Base-by-base conservation (phyloP, 2,113 vertebrate species). In the rabbit (Oryctolagus cuniculus) region DNA sequence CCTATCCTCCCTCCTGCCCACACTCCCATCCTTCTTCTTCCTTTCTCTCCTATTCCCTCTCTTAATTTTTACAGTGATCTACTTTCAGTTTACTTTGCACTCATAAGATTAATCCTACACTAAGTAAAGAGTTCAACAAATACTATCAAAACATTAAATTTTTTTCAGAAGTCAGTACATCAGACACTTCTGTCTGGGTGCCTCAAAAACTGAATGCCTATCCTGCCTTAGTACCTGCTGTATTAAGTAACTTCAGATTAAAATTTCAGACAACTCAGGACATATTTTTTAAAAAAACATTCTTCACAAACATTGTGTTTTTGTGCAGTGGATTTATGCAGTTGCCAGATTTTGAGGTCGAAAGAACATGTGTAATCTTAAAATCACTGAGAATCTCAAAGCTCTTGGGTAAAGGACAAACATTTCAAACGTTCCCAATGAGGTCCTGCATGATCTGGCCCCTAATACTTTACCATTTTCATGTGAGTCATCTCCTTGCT, bases 171-270 rank as follows among this genome's bases (percentile, higher is more conserved):
- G 24, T 86, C 19, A 3, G 1, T 70, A 72, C 81, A 75, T 36
- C 53, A 67, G 27, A 15, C 3, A 58, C 11, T 89, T 86, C 15
- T 15, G 31, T 4, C 58, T 83, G 10, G 4, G 15, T 51, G 16
- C 58, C 36, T 86, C 61, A 34, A 31, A 80, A 75, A 1, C 58
- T 77, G 3, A 3, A 34, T 49, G 19, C 6, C 44, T 75, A 4
- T 12, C 17, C 38, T 66, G 55, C 6, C 27, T 86, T 38, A 34
- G 92, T 73, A 92, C 7, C 7, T 21, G 17, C 6, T 69, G 53
- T 53, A 64, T 38, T 72, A 82, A 85, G 85, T 80, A 78, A n/a
- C 51, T 92, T 86, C 10, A 92, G 84, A 80, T 88, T 87, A 90
- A 93, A 90, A 69, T 25, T n/a, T 24, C 25, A 88, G 61, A 17